Evolutionary conservation across 2,113 vertebrate species (phyloP).

Genomic region (Caretta caretta): DNA sequence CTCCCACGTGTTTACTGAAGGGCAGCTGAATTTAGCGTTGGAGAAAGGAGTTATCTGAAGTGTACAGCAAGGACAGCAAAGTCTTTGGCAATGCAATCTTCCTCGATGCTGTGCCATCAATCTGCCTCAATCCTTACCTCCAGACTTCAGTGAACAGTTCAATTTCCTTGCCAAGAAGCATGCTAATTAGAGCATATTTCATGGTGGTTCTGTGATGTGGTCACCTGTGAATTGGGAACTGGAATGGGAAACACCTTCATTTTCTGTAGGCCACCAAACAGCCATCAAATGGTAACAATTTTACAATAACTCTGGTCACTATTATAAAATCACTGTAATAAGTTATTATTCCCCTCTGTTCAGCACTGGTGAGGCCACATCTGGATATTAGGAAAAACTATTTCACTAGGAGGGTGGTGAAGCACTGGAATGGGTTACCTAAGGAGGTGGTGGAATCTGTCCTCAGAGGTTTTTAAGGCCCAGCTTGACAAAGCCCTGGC

Average conservation of each 20-base stretch:
- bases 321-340: too few species aligned
- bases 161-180: not conserved
- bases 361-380: too few species aligned
- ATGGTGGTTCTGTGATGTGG: slow-evolving; percentile 33
- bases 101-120: not conserved
- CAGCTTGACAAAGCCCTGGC: too few species aligned
- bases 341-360: too few species aligned
- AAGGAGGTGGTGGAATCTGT: too few species aligned
- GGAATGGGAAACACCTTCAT: slow-evolving; percentile 41
- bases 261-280: slow-evolving; percentile 47
- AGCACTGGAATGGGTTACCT: too few species aligned
- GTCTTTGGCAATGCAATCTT: not conserved
- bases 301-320: not conserved
- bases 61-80: not conserved
- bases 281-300: slow-evolving; percentile 27
- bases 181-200: slow-evolving; percentile 27
- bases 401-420: too few species aligned
- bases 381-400: too few species aligned
- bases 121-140: not conserved
- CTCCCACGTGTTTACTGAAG: not conserved
- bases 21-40: not conserved
- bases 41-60: not conserved
- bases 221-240: slow-evolving; percentile 23
- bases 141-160: slow-evolving; percentile 4
- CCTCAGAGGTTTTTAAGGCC: too few species aligned